Base-by-base conservation (phyloP, 2,797 vertebrate genomes). In the Amniataba percoides region DNA sequence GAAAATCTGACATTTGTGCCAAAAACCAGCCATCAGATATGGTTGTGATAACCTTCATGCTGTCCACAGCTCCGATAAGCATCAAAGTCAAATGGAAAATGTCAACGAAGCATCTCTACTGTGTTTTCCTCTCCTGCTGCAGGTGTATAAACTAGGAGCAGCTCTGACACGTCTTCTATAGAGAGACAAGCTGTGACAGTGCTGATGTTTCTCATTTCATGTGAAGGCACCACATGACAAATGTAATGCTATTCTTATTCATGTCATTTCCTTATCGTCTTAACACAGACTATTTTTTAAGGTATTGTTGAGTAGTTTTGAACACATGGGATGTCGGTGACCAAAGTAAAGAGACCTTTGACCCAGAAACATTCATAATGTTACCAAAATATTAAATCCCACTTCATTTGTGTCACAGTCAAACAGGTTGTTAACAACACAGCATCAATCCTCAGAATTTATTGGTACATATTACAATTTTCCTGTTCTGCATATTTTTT, bases 51-150 rank as follows among this genome's bases (percentile, higher is more conserved):
- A 83, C 70, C 71, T 60, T 71, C 23, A n/a, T 51, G 75, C 34
- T 63, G 69, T 19, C 25, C n/a, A n/a, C 14, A 2, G 60, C 25
- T 78, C 75, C 71, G 82, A 86, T 82, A 69, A 82, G 77, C 66
- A 72, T 51, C 8, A 1, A 53, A 57, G 8, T 23, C 64, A 64
- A 80, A 76, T 11, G 40, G 48, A 46, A 74, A 53, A 59, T 61
- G 49, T 75, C 67, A 73, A 2, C 40, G 61, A 46, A 52, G 65
- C 78, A 31, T 76, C 64, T 59, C 31, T 18, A 4, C 70, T 60
- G 61, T 48, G 62, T 58, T 69, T 77, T 45, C 19, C 40, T 42
- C 39, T 36, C 11, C 70, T 67, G 78, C 78, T 77, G 63, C 70
- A 52, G 67, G 46, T 43, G 25, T 6, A 34, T 31, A 36, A 74